phyloP scores from a whole-genome alignment of 2,888 invertebrate genomes.

The Drosophila kuntzei region DNA sequence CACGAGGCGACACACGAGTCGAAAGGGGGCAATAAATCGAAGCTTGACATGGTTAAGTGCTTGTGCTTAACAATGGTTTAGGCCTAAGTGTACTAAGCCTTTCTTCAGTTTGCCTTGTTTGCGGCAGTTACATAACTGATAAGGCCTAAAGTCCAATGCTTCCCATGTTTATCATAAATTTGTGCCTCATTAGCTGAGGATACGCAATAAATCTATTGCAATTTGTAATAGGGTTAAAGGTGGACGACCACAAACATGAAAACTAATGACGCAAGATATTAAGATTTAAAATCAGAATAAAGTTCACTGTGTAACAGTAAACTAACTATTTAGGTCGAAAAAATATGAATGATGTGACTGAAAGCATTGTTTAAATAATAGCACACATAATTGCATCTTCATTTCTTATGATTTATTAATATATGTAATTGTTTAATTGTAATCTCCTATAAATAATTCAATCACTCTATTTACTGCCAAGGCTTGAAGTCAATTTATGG shows the following conservation, averaged over 20 bases:
- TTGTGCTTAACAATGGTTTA: constrained; percentile 69
- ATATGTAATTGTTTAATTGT: no score
- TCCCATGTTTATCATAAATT: constrained; percentile 35
- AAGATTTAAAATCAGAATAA: neutral
- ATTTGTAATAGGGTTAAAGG: constrained; percentile 2
- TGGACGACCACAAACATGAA: no score
- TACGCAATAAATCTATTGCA: constrained; percentile 14
- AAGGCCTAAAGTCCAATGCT: constrained; percentile 12
- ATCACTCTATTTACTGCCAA: no score
- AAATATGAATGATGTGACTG: no score
- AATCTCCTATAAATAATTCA: no score
- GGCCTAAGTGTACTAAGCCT: constrained; percentile 31
- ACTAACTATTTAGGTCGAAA: no score
- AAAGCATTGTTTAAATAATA: no score
- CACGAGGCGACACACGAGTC: constrained; percentile 8
- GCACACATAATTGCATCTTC: no score
- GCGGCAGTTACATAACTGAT: constrained; percentile 21
- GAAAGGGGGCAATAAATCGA: constrained; percentile 64
- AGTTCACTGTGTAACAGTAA: no score
- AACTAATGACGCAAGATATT: no score
- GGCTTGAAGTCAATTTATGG: neutral
- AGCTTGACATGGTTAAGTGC: constrained; percentile 73
- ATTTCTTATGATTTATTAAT: no score
- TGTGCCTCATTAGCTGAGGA: constrained; percentile 30
- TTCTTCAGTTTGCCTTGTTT: constrained; percentile 1